Evolutionary conservation across 2,113 vertebrate genomes (phyloP).

Genomic region (Pollachius pollachius): DNA sequence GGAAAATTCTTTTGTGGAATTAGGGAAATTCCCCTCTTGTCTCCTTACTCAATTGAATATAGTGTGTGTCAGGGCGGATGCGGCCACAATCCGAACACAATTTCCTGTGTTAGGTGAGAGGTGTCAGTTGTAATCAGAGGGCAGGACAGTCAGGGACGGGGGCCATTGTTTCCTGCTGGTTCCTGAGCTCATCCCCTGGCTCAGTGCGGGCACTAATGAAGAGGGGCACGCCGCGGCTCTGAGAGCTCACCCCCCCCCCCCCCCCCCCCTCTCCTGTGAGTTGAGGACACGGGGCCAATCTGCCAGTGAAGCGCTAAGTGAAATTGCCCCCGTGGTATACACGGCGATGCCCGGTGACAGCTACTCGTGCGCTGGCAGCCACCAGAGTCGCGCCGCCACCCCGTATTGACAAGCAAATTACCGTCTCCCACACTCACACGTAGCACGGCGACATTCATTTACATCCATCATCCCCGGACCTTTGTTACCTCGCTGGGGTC

Average conservation of each 20-base stretch:
- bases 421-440: conserved; percentile 82
- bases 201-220: conserved; percentile 92
- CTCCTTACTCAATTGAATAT: conserved; percentile 55
- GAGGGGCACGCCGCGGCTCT: conserved; percentile 87
- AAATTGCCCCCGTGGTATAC: conserved; percentile 88
- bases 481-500: conserved; percentile 69
- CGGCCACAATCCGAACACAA: conserved; percentile 69
- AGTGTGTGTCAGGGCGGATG: conserved; percentile 51
- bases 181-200: conserved; percentile 72
- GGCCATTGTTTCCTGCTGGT: conserved; percentile 73
- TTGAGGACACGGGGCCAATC: conserved; percentile 92
- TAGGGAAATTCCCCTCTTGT: conserved; percentile 65
- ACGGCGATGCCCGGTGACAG: conserved; percentile 87
- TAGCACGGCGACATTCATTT: conserved; percentile 82
- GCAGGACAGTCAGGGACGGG: conserved; percentile 61
- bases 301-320: conserved; percentile 91
- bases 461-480: conserved; percentile 79
- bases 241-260: conserved; percentile 82
- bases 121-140: conserved; percentile 76
- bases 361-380: conserved; percentile 83
- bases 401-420: conserved; percentile 96
- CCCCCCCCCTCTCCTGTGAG: conserved; percentile 89
- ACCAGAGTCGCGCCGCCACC: conserved; percentile 62
- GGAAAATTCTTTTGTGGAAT: conserved; percentile 73
- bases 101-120: conserved; percentile 73